Evolutionary conservation across 2,888 invertebrate genomes (phyloP), one percentile per base, ranked within the genome.

Genomic region (Macropis europaea): DNA sequence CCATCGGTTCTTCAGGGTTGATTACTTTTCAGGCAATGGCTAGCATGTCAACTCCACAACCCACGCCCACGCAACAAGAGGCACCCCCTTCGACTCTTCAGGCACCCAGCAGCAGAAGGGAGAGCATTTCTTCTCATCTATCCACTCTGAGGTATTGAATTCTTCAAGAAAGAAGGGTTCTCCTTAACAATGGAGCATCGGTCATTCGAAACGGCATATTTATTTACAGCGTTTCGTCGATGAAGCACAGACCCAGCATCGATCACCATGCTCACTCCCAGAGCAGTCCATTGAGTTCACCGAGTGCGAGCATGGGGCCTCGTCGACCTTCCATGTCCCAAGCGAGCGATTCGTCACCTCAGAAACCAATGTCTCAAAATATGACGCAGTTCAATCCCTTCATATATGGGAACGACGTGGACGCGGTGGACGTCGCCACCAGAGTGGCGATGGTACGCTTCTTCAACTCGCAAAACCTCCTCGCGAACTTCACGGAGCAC

Each of bases 401-500:
- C 85, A 97, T 98, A 79, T 97, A 95, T 88, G 97, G 97, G 40
- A 96, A 95, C 86, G 97, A 99, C 89, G 97, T 99, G 0, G 99
- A 99, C 90, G 98, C 98, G 0, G 99, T 99, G 0, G 99, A 99
- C 90, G 95, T 99, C 17, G 99, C 99, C 6, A 99, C 98, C 0
- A 91, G 99, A 72, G 98, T 99, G 45, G 99, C 99, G 11, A 98
- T 99, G 98, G 98, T 97, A 24, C 94, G 97, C 7, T 99, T 99
- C 91, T 99, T 99, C 92, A 99, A 99, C 90, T 99, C 99, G 0
- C 95, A 98, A 87, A 99, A 99, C 88, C 94, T 98, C 7, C 91
- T 99, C 82, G 99, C 98, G 0, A 99, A 99, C 90, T 99, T 99
- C 88, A 95, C 97, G 81, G 99, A 99, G 86, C 99, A 99, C 90